phyloP scores from a whole-genome alignment of 2,797 vertebrate species.

The Taeniopygia guttata region DNA sequence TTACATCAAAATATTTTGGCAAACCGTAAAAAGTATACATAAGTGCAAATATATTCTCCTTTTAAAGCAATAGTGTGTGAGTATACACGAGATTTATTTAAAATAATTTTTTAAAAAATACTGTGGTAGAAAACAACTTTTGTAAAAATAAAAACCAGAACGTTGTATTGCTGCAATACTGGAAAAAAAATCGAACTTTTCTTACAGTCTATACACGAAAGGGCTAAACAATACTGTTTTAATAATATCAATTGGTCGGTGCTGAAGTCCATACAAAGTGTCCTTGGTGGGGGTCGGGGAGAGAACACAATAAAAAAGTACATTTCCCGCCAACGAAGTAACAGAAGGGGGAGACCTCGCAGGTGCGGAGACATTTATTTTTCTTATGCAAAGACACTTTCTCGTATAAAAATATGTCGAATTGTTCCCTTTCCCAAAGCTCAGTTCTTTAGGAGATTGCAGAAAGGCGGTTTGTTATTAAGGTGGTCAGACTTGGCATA shows the following conservation, averaged over 20 bases:
- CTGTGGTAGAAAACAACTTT: slow-evolving; percentile 76
- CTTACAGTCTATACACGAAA: slow-evolving; percentile 50
- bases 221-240: slow-evolving; percentile 60
- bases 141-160: slow-evolving; percentile 61
- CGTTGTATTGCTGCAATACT: slow-evolving; percentile 67
- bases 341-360: background rate
- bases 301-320: background rate
- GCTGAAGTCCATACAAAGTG: slow-evolving; percentile 45
- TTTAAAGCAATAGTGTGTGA: slow-evolving; percentile 82
- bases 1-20: slow-evolving; percentile 80
- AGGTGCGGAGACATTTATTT: slow-evolving; percentile 16
- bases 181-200: slow-evolving; percentile 15
- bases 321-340: background rate
- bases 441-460: slow-evolving; percentile 16
- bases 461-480: background rate
- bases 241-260: slow-evolving; percentile 52
- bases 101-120: slow-evolving; percentile 74
- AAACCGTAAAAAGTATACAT: slow-evolving; percentile 81
- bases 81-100: slow-evolving; percentile 78
- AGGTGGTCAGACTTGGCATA: background rate
- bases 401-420: background rate
- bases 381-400: slow-evolving; percentile 33
- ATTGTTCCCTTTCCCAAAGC: slow-evolving; percentile 26
- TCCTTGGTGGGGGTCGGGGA: background rate
- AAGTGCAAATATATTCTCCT: slow-evolving; percentile 85